Base-by-base conservation (phyloP, 2,113 vertebrate genomes). In the Dissostichus mawsoni region DNA sequence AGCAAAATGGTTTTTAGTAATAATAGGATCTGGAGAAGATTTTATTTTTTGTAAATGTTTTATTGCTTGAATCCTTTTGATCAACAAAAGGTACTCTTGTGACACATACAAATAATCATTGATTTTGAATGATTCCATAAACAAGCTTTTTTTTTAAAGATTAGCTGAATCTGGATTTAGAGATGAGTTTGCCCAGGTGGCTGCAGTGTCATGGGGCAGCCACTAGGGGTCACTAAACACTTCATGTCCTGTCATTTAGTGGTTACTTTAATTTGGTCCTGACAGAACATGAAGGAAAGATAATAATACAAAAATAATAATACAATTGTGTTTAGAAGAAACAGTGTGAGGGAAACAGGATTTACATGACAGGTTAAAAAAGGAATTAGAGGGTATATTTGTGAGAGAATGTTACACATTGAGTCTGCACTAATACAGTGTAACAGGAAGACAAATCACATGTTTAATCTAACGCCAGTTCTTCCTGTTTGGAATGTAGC, bases 41-140 rank as follows among this genome's bases (percentile, higher is more conserved):
- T 25, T 18, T 0, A 61, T 23, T 20, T 74, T 50, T 47, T 23
- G 29, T 0, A 3, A n/a, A 1, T 61, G 12, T 78, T 79, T 64
- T 59, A 70, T 59, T 79, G 33, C 6, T 52, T 58, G 63, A 11
- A 33, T 29, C 11, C 58, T 56, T 78, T 78, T 78, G 59, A 71
- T 78, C 65, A 70, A 82, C 70, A 82, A 74, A 72, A 62, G 61
- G 1, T 8, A 14, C 13, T 12, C 8, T 25, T 14, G 8, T 7
- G 8, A 23, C 10, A 29, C 36, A 47, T 20, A 45, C 44, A n/a
- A 64, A 50, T 36, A 29, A 29, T 29, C 29, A 29, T 29, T 29
- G 29, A 29, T 29, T 29, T 1, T 9, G 1, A 73, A 16, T 17
- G 0, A 63, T 8, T 41, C 36, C 36, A 41, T 8, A 41, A 8